Conservation (phyloP, 2,888 invertebrate genomes). For the Oscheius sp. region DNA sequence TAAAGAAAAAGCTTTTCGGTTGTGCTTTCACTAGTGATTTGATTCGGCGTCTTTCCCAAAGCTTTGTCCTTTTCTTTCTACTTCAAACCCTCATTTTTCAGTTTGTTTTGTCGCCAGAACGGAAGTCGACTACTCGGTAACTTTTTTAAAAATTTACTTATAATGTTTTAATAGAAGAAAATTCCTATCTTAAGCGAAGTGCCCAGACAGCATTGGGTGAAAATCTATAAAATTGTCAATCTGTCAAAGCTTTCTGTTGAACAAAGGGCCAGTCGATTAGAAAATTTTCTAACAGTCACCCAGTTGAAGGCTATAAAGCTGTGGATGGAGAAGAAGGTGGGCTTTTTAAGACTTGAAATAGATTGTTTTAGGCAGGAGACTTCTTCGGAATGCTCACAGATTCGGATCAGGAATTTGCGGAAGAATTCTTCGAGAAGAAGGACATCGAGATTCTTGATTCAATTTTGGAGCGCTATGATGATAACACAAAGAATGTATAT, state of each 20-base stretch:
- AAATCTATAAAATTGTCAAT: not conserved
- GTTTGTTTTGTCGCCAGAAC: too few relatives aligned
- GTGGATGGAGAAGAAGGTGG: not conserved
- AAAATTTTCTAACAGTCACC: not conserved
- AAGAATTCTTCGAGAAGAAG: not conserved
- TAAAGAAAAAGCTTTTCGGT: too few relatives aligned
- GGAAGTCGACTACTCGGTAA: too few relatives aligned
- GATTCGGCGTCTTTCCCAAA: too few relatives aligned
- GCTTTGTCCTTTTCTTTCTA: too few relatives aligned
- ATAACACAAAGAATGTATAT: not conserved
- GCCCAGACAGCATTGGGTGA: not conserved
- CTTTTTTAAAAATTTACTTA: too few relatives aligned
- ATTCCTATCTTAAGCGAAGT: too few relatives aligned
- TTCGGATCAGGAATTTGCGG: slow-evolving; percentile 1
- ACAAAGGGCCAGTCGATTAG: not conserved
- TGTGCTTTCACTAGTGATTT: too few relatives aligned
- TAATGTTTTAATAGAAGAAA: too few relatives aligned
- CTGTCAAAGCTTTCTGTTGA: not conserved
- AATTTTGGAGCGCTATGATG: not conserved
- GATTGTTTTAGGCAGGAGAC: not conserved
- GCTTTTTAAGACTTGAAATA: too few relatives aligned
- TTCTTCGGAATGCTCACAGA: not conserved
- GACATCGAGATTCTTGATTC: not conserved
- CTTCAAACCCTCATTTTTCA: too few relatives aligned
- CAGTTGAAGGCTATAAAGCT: not conserved